phyloP scores from a whole-genome alignment of 2,797 vertebrate genomes.

The Anniella stebbinsi region DNA sequence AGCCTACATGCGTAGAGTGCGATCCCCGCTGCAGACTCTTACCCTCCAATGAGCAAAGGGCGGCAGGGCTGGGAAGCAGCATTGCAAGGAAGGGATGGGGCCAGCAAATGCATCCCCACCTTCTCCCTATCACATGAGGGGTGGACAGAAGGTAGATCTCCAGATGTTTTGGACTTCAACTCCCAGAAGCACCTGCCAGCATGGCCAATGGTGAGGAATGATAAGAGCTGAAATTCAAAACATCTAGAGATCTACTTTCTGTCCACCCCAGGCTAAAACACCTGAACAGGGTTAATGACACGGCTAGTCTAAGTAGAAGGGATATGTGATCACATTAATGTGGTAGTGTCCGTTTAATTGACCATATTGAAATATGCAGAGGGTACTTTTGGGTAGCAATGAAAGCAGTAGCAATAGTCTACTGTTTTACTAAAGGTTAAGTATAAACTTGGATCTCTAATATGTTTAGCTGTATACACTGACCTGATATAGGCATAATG shows the following conservation, averaged over 20 bases:
- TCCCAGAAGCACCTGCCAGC: too few species aligned
- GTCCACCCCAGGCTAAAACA: too few species aligned
- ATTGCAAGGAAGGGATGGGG: neutral
- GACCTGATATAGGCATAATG: neutral
- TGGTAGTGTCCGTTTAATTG: neutral
- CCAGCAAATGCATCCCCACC: neutral
- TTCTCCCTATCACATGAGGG: neutral
- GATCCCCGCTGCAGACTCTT: neutral
- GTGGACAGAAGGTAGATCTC: too few species aligned
- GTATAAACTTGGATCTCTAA: neutral
- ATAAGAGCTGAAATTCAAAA: too few species aligned
- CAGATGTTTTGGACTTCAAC: too few species aligned
- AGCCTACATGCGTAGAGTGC: neutral
- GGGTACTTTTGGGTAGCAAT: neutral
- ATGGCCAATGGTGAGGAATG: too few species aligned
- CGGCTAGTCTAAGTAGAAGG: neutral
- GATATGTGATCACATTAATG: neutral
- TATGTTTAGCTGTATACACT: neutral
- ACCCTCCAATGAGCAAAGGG: neutral
- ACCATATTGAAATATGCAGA: neutral
- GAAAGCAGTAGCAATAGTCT: neutral
- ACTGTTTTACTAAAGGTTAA: neutral
- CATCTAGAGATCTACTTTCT: too few species aligned
- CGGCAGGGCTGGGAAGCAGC: neutral
- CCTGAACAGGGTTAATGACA: neutral